These are phyloP conservation scores for Hirundichthys speculiger DNA, from an alignment of 2,113 vertebrate species.

Conservation along the genomic window DNA sequence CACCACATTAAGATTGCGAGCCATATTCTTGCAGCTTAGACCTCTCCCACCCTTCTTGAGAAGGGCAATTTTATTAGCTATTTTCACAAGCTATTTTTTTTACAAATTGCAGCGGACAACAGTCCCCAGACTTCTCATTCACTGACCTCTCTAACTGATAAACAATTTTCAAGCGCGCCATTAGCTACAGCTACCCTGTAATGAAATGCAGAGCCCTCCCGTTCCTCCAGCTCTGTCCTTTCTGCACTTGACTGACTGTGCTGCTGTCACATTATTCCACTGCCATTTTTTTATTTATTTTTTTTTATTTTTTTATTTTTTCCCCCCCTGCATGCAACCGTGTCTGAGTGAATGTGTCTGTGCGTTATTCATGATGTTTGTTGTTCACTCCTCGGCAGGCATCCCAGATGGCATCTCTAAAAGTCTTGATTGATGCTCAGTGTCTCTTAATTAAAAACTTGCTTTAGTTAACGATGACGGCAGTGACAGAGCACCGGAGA, in stretches of 20 bases:
- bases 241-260: slow-evolving; percentile 50
- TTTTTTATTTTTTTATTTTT: slow-evolving; percentile 15
- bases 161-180: slow-evolving; percentile 8
- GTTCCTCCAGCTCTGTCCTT: background rate
- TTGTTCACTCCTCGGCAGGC: slow-evolving; percentile 69
- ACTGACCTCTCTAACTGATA: slow-evolving; percentile 12
- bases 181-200: slow-evolving; percentile 12
- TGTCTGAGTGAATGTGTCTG: slow-evolving; percentile 38
- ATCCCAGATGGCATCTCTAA: slow-evolving; percentile 79
- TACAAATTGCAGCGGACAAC: slow-evolving; percentile 21
- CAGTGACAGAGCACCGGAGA: slow-evolving; percentile 40
- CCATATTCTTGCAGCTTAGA: background rate
- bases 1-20: background rate
- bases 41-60: slow-evolving; percentile 2
- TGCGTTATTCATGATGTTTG: slow-evolving; percentile 74
- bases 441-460: slow-evolving; percentile 83
- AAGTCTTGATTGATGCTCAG: slow-evolving; percentile 80
- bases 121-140: slow-evolving; percentile 3
- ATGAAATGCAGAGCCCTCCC: slow-evolving; percentile 6
- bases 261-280: slow-evolving; percentile 28
- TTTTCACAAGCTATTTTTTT: slow-evolving; percentile 8
- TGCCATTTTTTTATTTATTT: slow-evolving; percentile 10
- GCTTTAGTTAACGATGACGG: slow-evolving; percentile 64
- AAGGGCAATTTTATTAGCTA: slow-evolving; percentile 13
- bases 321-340: slow-evolving; percentile 15